Conservation (phyloP, 92 coral and sea anemone species). For the Bergia puertoricense region DNA sequence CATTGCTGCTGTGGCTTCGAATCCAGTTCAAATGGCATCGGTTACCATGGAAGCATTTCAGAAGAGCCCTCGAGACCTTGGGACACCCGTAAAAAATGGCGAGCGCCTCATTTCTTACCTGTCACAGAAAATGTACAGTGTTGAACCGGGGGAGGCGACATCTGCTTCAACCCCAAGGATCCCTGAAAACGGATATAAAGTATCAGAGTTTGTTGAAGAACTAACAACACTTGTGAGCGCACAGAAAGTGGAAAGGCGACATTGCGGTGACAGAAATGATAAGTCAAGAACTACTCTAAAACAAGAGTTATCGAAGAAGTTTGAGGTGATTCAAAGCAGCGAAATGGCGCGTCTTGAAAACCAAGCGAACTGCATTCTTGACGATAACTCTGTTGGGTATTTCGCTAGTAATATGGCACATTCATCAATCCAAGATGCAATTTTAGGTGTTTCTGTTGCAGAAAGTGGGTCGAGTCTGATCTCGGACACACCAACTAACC, state of each 20-base stretch:
- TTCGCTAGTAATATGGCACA: conserved; percentile 58
- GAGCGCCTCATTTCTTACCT: conserved; percentile 55
- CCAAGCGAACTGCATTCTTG: neutral
- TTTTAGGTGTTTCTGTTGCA: conserved; percentile 1
- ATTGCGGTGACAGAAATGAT: neutral
- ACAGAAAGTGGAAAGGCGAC: conserved; percentile 30
- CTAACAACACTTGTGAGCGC: conserved; percentile 48
- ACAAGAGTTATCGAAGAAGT: conserved; percentile 57
- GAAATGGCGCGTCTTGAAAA: neutral
- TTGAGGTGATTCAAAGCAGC: conserved; percentile 34
- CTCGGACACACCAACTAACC: neutral
- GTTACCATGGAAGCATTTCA: conserved; percentile 66
- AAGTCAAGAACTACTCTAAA: neutral
- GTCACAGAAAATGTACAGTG: conserved; percentile 34
- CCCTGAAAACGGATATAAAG: conserved; percentile 33
- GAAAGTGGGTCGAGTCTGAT: neutral
- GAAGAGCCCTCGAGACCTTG: conserved; percentile 68
- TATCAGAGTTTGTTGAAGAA: conserved; percentile 64
- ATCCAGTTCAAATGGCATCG: conserved; percentile 58
- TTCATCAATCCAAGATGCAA: conserved; percentile 50
- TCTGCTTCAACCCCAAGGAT: neutral
- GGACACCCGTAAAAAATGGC: conserved; percentile 66
- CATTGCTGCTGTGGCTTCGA: conserved; percentile 73
- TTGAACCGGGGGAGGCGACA: neutral
- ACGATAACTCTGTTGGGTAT: conserved; percentile 47